These are phyloP conservation scores for Mustela lutreola DNA, from an alignment of 2,113 vertebrate species.

Conservation along the genomic window DNA sequence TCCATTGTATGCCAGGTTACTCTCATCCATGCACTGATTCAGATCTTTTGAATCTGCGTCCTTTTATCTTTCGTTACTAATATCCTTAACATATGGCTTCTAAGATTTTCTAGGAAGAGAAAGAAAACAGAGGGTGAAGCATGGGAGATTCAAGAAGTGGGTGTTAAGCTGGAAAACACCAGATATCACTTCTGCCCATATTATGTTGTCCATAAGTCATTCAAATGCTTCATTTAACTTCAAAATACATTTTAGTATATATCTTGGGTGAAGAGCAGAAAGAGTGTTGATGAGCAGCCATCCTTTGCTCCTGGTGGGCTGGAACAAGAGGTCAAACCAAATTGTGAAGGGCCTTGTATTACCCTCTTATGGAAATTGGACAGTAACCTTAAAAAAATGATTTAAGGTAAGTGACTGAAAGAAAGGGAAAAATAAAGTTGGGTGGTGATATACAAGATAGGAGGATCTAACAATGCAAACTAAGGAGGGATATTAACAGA, in stretches of 20 bases:
- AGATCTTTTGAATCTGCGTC: not conserved
- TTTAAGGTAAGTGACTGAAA: not conserved
- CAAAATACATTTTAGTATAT: not conserved
- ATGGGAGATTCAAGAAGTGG: not conserved
- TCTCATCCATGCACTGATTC: not conserved
- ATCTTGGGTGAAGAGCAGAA: not conserved
- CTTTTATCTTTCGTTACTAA: not conserved
- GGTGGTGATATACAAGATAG: not conserved
- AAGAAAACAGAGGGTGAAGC: not conserved
- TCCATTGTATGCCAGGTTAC: not conserved
- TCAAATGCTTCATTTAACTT: constrained; percentile 48
- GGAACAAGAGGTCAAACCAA: not conserved
- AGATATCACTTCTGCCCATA: not conserved
- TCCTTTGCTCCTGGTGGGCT: not conserved
- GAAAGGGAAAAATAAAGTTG: not conserved
- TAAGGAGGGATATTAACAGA: not conserved
- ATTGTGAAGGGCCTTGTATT: not conserved
- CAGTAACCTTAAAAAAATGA: not conserved
- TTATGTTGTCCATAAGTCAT: not conserved
- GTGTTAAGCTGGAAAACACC: not conserved
- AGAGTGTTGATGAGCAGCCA: not conserved
- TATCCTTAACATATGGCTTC: not conserved
- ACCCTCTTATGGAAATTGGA: not conserved
- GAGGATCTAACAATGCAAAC: not conserved
- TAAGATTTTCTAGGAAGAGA: not conserved